Percentiles rank a stretch among this genome's conserved stretches.
Conservation (phyloP, 1,140 invertebrate species). For the Babylonia areolata region DNA sequence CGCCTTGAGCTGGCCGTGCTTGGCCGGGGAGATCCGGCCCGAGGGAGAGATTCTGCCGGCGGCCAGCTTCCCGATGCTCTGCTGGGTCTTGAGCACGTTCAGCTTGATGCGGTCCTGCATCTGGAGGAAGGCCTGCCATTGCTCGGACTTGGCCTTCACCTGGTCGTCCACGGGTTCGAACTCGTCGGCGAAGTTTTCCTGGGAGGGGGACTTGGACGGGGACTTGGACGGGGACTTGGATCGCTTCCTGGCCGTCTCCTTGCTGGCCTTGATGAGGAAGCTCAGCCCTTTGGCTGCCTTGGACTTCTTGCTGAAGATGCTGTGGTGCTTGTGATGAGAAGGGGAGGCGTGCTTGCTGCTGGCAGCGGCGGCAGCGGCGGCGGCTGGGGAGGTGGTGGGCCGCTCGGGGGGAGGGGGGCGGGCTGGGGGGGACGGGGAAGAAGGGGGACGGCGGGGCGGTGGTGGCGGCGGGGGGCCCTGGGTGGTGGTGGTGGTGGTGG, state of each 20-base stretch:
- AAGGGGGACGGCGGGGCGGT: no score
- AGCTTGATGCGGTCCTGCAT: conserved; percentile 75
- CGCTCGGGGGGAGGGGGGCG: not conserved
- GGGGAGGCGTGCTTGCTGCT: conserved; percentile 34
- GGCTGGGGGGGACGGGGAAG: no score
- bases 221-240: conserved; percentile 61
- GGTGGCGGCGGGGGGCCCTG: no score
- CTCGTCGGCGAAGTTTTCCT: conserved; percentile 60
- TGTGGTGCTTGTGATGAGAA: conserved; percentile 33
- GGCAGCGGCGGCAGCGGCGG: not conserved
- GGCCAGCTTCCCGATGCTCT: conserved; percentile 71
- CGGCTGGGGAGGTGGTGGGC: conserved; percentile 1
- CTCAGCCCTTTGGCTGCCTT: conserved; percentile 58
- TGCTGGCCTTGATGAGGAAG: conserved; percentile 51
- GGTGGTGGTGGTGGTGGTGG: no score
- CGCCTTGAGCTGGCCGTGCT: conserved; percentile 20
- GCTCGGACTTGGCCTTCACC: conserved; percentile 71
- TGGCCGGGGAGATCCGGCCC: conserved; percentile 51
- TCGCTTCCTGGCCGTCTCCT: conserved; percentile 43
- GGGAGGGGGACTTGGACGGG: conserved; percentile 57
- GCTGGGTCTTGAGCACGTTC: conserved; percentile 73
- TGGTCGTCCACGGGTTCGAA: conserved; percentile 61
- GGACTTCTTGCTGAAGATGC: conserved; percentile 47
- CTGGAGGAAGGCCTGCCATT: conserved; percentile 76
- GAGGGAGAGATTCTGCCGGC: conserved; percentile 56